Conservation (phyloP, 2,113 vertebrate species). For the Formicarius rufipectus region DNA sequence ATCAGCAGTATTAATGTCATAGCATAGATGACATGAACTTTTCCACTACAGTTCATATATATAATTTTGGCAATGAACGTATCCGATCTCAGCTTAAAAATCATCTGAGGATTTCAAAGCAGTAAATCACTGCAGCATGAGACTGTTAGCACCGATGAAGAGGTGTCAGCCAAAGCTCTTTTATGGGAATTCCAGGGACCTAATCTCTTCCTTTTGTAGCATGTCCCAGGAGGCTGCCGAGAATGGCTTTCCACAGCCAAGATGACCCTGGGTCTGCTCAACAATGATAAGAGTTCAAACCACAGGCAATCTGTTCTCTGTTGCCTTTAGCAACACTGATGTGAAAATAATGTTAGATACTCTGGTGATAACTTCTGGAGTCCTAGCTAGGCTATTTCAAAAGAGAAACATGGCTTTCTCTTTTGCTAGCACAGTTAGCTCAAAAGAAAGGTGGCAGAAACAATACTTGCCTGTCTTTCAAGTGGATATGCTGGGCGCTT, state of each 20-base stretch:
- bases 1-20: neutral
- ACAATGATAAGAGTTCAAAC: neutral
- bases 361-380: neutral
- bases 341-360: neutral
- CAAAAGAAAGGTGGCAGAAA: neutral
- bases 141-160: neutral
- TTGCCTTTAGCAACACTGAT: neutral
- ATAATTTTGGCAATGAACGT: neutral
- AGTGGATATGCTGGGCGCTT: neutral
- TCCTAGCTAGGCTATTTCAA: neutral
- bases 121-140: neutral
- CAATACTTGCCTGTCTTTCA: neutral
- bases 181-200: slow-evolving; percentile 11
- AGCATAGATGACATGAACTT: neutral
- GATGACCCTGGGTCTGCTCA: neutral
- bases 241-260: neutral
- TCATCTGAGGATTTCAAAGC: neutral
- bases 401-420: neutral
- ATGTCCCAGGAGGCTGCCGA: neutral
- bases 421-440: neutral
- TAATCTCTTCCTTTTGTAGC: neutral
- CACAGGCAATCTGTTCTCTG: neutral
- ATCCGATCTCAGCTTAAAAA: neutral
- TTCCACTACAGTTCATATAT: neutral
- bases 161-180: neutral